Evolutionary conservation across 2,113 vertebrate species (phyloP), one percentile per base, ranked within the genome.

Genomic region (Peromyscus leucopus): DNA sequence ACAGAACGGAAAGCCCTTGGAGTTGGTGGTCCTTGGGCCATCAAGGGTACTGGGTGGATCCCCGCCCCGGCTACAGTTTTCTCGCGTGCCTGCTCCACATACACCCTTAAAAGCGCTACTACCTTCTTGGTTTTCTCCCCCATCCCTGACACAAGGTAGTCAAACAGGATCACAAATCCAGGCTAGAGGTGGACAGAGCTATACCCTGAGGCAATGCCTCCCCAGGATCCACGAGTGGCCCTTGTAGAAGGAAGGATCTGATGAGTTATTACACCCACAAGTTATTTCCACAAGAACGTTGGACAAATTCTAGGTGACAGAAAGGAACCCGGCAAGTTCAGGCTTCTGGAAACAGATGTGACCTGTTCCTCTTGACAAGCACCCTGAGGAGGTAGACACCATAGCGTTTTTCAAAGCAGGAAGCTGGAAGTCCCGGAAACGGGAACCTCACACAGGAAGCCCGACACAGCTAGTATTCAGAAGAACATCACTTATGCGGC

Each of bases 251-350:
- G 63, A 74, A 61, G 59, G 42, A 36, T 69, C 46, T 17, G 9
- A 69, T 24, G 31, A 33, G 39, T 57, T 69, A 69, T 28, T 63
- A 51, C 51, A 95, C 65, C 22, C 93, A 55, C 72, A 13, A 65
- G 93, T 94, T 91, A 46, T 88, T 88, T 95, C n/a, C 28, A 33
- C 42, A 67, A 65, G 61, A 67, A 83, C 69, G 51, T 76, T 33
- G n/a, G 24, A 87, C 57, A 57, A 78, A 48, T 78, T 71, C 28
- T 59, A 75, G 80, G 82, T 7, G 10, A 42, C 36, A n/a, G 36
- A 76, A 88, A 74, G 69, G 55, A 92, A 89, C 57, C 19, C 39
- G 31, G 15, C 51, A 33, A 92, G 74, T n/a, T 51, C 59, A n/a
- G 36, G 17, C 46, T 84, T 74, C 80, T 88, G 91, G 67, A 72